phyloP scores from a whole-genome alignment of 1,140 invertebrate genomes.

The Ips nitidus region DNA sequence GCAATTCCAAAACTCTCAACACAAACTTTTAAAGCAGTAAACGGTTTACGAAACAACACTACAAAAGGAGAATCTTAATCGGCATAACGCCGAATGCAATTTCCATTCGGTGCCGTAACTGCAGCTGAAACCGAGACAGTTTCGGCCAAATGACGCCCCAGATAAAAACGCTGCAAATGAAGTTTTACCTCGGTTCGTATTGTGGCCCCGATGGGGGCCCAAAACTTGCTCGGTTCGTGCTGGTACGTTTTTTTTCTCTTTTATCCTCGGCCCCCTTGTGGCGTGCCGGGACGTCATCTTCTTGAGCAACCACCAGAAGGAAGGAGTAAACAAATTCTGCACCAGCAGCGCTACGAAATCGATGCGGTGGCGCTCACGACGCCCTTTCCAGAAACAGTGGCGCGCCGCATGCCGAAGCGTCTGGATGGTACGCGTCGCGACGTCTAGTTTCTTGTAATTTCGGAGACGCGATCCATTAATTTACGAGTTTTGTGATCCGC shows the following conservation, averaged over 20 bases:
- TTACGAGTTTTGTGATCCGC: too few species aligned
- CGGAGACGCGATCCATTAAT: background rate
- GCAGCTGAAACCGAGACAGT: conserved; percentile 13
- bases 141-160: conserved; percentile 5
- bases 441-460: background rate
- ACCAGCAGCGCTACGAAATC: conserved; percentile 29
- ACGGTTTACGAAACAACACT: conserved; percentile 1
- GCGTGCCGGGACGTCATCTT: background rate
- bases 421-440: conserved; percentile 1
- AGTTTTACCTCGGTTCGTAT: conserved; percentile 3
- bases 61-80: conserved; percentile 6
- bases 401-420: conserved; percentile 14
- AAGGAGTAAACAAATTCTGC: conserved; percentile 3
- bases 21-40: background rate
- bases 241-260: too few species aligned
- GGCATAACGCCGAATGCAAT: conserved; percentile 6
- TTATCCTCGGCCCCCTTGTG: background rate
- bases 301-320: conserved; percentile 1
- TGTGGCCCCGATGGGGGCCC: background rate
- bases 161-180: conserved; percentile 12
- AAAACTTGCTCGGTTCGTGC: too few species aligned
- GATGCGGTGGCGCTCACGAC: conserved; percentile 31
- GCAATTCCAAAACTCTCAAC: too few species aligned
- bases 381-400: conserved; percentile 24
- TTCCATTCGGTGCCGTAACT: conserved; percentile 4